These are phyloP conservation scores for Myanophis thanlyinensis DNA, from an alignment of 2,113 vertebrate species.

Conservation along the genomic window DNA sequence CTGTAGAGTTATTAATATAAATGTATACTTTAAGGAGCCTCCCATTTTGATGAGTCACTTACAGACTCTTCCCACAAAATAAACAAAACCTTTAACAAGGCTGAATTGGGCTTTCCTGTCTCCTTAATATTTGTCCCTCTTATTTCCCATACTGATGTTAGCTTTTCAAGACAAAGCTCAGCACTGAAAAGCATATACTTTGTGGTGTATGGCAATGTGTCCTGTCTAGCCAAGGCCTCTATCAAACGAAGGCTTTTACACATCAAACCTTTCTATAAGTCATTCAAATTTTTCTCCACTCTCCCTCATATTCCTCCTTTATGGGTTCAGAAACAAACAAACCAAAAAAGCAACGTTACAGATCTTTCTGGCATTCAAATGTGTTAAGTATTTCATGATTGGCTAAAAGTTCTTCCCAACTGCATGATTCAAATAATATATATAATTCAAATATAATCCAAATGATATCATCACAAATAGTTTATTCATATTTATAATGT, in stretches of 20 bases:
- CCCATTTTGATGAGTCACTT: conserved; percentile 14
- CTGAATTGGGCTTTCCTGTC: background rate
- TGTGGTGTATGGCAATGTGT: background rate
- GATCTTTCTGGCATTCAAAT: background rate
- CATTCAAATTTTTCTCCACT: background rate
- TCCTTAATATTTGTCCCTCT: background rate
- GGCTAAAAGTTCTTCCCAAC: background rate
- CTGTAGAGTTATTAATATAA: conserved; percentile 9
- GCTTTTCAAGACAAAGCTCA: background rate
- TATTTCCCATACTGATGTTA: background rate
- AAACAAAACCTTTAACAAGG: conserved; percentile 14
- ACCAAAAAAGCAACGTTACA: background rate
- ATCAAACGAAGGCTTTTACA: background rate
- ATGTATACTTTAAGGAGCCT: background rate
- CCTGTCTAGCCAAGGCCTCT: background rate
- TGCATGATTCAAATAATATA: too few species aligned
- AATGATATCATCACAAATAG: background rate
- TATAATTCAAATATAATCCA: too few species aligned
- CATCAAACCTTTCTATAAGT: background rate
- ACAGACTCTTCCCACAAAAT: conserved; percentile 17
- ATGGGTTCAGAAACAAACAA: background rate
- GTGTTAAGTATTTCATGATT: background rate
- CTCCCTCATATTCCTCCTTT: background rate
- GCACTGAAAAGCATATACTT: background rate
- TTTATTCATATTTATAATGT: background rate